A percentile compares a stretch with the other conserved stretches of the same genome.
Conservation (phyloP, 2,888 invertebrate species). For the Lapara coniferarum region DNA sequence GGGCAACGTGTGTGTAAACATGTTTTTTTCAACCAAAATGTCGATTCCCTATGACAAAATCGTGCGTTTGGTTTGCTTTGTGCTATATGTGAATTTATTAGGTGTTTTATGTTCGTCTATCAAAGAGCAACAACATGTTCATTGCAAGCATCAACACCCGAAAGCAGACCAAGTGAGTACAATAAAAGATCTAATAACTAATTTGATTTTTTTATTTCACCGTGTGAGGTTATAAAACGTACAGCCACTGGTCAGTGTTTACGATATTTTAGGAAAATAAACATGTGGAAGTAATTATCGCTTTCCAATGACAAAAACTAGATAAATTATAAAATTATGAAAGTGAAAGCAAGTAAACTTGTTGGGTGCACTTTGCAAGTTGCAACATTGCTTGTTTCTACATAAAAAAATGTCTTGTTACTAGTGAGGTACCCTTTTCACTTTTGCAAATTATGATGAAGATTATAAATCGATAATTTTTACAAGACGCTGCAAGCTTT, state of each 20-base stretch:
- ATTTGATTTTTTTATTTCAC: slow-evolving; percentile 26
- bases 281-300: neutral
- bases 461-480: neutral
- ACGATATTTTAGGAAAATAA: neutral
- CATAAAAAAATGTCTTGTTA: slow-evolving; percentile 12
- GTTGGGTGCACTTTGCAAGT: slow-evolving; percentile 10
- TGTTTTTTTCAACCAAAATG: slow-evolving; percentile 43
- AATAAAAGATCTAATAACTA: slow-evolving; percentile 29
- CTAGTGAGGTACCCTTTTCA: slow-evolving; percentile 10
- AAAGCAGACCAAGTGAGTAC: slow-evolving; percentile 86
- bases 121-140: slow-evolving; percentile 60
- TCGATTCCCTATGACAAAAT: slow-evolving; percentile 47
- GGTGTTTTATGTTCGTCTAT: slow-evolving; percentile 51
- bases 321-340: slow-evolving; percentile 20
- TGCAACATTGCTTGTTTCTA: neutral
- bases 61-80: slow-evolving; percentile 47
- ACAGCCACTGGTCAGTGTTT: neutral
- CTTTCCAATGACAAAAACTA: slow-evolving; percentile 21
- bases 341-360: slow-evolving; percentile 20
- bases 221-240: slow-evolving; percentile 31
- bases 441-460: slow-evolving; percentile 2
- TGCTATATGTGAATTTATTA: slow-evolving; percentile 49
- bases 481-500: too few relatives aligned
- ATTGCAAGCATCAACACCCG: slow-evolving; percentile 87
- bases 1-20: slow-evolving; percentile 49